Evolutionary conservation across 1,140 invertebrate species (phyloP).

Genomic region (Ceratina australensis): DNA sequence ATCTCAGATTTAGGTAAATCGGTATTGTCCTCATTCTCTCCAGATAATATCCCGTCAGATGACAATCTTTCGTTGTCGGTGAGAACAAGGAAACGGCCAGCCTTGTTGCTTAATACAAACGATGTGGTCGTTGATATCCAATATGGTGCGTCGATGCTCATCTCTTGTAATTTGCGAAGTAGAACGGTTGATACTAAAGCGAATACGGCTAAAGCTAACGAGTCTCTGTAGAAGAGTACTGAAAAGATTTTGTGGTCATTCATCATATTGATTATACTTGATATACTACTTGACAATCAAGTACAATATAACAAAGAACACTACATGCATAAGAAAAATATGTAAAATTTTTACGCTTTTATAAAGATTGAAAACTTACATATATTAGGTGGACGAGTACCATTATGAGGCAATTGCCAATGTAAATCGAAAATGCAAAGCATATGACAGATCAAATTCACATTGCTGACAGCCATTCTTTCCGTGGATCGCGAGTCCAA

Average conservation of each 20-base stretch:
- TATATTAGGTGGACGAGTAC: slow-evolving; percentile 67
- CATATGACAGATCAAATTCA: slow-evolving; percentile 79
- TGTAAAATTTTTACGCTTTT: not conserved
- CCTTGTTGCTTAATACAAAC: slow-evolving; percentile 62
- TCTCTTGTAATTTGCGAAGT: slow-evolving; percentile 69
- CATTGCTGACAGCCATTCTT: slow-evolving; percentile 72
- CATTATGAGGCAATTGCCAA: slow-evolving; percentile 76
- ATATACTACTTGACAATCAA: too few relatives aligned
- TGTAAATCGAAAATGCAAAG: slow-evolving; percentile 75
- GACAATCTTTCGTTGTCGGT: slow-evolving; percentile 50
- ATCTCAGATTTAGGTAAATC: slow-evolving; percentile 31
- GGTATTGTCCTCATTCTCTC: slow-evolving; percentile 52
- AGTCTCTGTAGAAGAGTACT: slow-evolving; percentile 78
- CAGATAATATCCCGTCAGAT: slow-evolving; percentile 13
- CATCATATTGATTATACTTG: not conserved
- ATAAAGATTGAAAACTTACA: slow-evolving; percentile 57
- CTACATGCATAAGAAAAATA: too few relatives aligned
- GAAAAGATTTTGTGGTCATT: slow-evolving; percentile 33
- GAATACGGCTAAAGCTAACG: slow-evolving; percentile 75
- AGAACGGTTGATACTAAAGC: slow-evolving; percentile 76
- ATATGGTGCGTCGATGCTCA: slow-evolving; percentile 57
- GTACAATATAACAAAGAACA: too few relatives aligned
- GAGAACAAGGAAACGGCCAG: slow-evolving; percentile 62
- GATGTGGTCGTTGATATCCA: slow-evolving; percentile 62
- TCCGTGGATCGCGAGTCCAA: slow-evolving; percentile 74